A percentile compares a stretch with the other conserved stretches of the same genome.
Evolutionary conservation across 1,140 invertebrate genomes (phyloP).

Genomic region (Bombus confusus): DNA sequence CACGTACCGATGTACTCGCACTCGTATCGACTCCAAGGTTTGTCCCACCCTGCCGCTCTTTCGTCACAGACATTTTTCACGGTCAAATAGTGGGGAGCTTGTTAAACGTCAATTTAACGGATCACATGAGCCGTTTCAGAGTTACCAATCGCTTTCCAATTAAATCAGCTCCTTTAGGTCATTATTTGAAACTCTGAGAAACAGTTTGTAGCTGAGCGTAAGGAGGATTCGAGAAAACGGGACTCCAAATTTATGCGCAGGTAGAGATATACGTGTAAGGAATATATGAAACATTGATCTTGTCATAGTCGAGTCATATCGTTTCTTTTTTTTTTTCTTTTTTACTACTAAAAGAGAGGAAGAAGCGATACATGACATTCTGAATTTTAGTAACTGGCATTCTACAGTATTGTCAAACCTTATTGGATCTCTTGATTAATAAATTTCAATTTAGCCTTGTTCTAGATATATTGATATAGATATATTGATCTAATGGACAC

Average conservation of each 20-base stretch:
- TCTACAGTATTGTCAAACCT: too few relatives aligned
- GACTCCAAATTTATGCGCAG: neutral
- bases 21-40: neutral
- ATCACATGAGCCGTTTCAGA: neutral
- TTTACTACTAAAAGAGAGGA: too few relatives aligned
- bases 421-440: neutral
- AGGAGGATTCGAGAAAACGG: neutral
- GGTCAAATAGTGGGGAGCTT: neutral
- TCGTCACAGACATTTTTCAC: constrained; percentile 6
- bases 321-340: neutral
- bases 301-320: neutral
- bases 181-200: neutral
- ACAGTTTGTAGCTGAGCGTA: neutral
- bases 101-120: constrained; percentile 10
- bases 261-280: neutral
- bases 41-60: neutral
- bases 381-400: too few relatives aligned
- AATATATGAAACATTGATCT: neutral
- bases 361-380: too few relatives aligned
- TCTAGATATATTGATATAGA: neutral
- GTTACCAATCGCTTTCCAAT: constrained; percentile 5
- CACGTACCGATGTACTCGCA: neutral
- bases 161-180: neutral
- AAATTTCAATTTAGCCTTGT: neutral
- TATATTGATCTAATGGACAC: neutral